A percentile compares a stretch with the other conserved stretches of the same genome.
phyloP scores from a whole-genome alignment of 2,888 invertebrate genomes.

The Unio delphinus region DNA sequence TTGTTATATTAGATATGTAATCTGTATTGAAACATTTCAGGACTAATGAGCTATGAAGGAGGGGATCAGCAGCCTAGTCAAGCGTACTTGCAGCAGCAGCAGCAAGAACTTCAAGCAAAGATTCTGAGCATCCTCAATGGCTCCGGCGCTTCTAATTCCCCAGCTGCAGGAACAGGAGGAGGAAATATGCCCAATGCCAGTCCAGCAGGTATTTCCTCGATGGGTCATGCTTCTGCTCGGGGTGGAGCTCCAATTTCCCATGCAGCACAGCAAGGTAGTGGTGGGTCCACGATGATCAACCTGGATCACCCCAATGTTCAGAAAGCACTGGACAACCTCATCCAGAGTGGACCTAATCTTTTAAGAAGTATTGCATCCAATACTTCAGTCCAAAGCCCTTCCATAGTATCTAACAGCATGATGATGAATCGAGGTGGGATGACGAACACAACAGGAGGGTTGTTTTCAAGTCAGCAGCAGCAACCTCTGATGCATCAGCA shows the following conservation, averaged over 20 bases:
- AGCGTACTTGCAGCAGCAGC: conserved; percentile 44
- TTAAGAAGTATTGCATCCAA: conserved; percentile 64
- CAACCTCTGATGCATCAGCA: background rate
- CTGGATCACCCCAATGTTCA: conserved; percentile 72
- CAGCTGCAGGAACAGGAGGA: conserved; percentile 15
- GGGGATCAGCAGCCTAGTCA: conserved; percentile 15
- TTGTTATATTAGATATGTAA: too few relatives aligned
- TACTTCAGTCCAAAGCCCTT: background rate
- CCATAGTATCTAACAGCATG: too few relatives aligned
- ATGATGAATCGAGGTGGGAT: too few relatives aligned
- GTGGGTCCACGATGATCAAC: conserved; percentile 59
- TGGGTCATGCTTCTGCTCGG: conserved; percentile 10
- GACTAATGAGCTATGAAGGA: conserved; percentile 4
- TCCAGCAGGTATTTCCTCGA: conserved; percentile 5
- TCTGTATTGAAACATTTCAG: too few relatives aligned
- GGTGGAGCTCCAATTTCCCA: conserved; percentile 12
- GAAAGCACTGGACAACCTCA: conserved; percentile 72
- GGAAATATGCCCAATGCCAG: conserved; percentile 8
- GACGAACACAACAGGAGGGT: too few relatives aligned
- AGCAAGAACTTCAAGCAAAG: conserved; percentile 82
- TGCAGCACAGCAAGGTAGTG: conserved; percentile 7
- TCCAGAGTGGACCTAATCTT: conserved; percentile 70
- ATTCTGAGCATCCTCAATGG: conserved; percentile 81
- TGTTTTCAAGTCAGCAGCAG: conserved; percentile 1
- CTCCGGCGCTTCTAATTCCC: conserved; percentile 16